Percentiles rank a stretch among this genome's conserved stretches.
Evolutionary conservation across 1,140 invertebrate genomes (phyloP).

Genomic region (Cherax quadricarinatus): DNA sequence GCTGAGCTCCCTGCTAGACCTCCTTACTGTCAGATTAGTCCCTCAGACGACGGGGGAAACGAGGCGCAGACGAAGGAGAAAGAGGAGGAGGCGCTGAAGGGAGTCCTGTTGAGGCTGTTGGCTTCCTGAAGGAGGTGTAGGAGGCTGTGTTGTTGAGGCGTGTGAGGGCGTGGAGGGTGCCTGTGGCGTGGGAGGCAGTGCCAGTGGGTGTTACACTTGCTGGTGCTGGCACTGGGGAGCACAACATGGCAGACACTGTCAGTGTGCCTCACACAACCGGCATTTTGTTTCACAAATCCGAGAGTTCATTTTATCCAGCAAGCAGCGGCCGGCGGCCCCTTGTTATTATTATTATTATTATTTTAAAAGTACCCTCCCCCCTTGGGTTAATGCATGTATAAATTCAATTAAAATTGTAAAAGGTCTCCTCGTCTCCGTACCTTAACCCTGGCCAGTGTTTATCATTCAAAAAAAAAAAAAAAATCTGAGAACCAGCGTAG

Average conservation of each 20-base stretch:
- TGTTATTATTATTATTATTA: too few relatives aligned
- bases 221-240: constrained; percentile 17
- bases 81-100: neutral
- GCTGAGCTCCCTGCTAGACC: constrained; percentile 45
- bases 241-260: constrained; percentile 62
- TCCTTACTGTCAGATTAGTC: constrained; percentile 66
- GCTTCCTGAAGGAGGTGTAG: neutral
- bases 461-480: constrained; percentile 10
- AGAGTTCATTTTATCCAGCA: constrained; percentile 9
- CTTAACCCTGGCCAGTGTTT: neutral
- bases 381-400: neutral
- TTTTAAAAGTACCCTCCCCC: too few relatives aligned
- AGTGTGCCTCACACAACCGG: constrained; percentile 38
- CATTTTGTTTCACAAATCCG: constrained; percentile 42
- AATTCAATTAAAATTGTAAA: neutral
- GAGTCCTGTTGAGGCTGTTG: neutral
- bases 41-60: neutral
- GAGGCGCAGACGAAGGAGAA: neutral
- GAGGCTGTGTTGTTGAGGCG: neutral
- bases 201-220: neutral
- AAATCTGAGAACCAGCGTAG: neutral
- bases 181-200: constrained; percentile 6
- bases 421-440: neutral
- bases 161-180: neutral
- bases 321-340: too few relatives aligned